Base-by-base conservation (phyloP, 1,140 invertebrate genomes). In the Dysdera silvatica region DNA sequence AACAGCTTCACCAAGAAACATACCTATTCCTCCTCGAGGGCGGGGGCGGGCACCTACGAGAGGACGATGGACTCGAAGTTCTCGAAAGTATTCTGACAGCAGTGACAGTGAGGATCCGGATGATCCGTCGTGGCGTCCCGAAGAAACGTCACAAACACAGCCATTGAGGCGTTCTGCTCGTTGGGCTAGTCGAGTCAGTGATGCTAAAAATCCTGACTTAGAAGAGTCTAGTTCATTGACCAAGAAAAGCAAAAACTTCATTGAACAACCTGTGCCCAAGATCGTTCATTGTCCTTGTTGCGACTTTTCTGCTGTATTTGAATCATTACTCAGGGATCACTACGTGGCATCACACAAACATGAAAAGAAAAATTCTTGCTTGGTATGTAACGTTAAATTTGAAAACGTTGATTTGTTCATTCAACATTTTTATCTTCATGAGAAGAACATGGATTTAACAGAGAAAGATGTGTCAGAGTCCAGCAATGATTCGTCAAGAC, bases 211-310 rank as follows among this genome's bases (percentile, higher is more conserved):
- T 56, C 41, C 33, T 24, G 61, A 48, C 8, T n/a, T n/a, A n/a
- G n/a, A n/a, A n/a, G n/a, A n/a, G n/a, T n/a, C n/a, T n/a, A n/a
- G n/a, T n/a, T n/a, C n/a, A n/a, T n/a, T n/a, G n/a, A n/a, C n/a
- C n/a, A n/a, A n/a, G n/a, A n/a, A n/a, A n/a, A n/a, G n/a, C n/a
- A n/a, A n/a, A n/a, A n/a, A n/a, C n/a, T n/a, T n/a, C n/a, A n/a
- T n/a, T n/a, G n/a, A n/a, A n/a, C n/a, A n/a, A n/a, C n/a, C n/a
- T n/a, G n/a, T n/a, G n/a, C n/a, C n/a, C n/a, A 20, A 63, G n/a
- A 63, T 63, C 52, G n/a, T 63, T 6, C 12, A 37, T n/a, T 63
- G 61, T 32, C 52, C 61, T 14, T 63, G 61, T 31, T 63, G 61
- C 41, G 61, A 63, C 24, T 63, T 55, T 8, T 28, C 56, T 52